These are phyloP conservation scores for Hyposoter didymator DNA, from an alignment of 2,888 invertebrate genomes.

Conservation along the genomic window DNA sequence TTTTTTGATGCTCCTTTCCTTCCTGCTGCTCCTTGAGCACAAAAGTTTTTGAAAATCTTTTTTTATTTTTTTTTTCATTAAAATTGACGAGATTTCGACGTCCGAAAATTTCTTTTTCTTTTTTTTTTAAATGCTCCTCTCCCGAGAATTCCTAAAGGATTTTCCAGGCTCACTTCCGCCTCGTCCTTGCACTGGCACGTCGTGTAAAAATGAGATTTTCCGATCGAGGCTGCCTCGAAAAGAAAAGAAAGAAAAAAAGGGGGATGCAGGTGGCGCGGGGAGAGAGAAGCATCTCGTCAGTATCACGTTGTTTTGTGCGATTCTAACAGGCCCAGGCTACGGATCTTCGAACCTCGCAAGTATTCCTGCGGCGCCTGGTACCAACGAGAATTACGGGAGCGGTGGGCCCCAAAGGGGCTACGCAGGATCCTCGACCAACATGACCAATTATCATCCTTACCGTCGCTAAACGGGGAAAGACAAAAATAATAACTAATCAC, in stretches of 20 bases:
- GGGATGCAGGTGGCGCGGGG: slow-evolving; percentile 31
- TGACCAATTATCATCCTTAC: slow-evolving; percentile 82
- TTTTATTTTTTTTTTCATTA: background rate
- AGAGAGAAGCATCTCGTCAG: slow-evolving; percentile 68
- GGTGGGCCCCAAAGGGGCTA: slow-evolving; percentile 80
- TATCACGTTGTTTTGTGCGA: slow-evolving; percentile 80
- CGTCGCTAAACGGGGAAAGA: slow-evolving; percentile 75
- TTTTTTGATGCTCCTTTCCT: slow-evolving; percentile 22
- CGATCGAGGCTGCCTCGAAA: slow-evolving; percentile 26
- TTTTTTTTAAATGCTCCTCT: background rate
- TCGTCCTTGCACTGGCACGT: slow-evolving; percentile 41
- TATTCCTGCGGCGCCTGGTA: slow-evolving; percentile 79
- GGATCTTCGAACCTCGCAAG: slow-evolving; percentile 76
- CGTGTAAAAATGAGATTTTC: slow-evolving; percentile 27
- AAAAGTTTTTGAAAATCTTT: background rate
- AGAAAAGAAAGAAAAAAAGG: slow-evolving; percentile 15
- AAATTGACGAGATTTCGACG: background rate
- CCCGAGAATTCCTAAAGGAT: slow-evolving; percentile 1
- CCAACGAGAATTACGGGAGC: slow-evolving; percentile 75
- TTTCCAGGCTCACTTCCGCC: slow-evolving; percentile 15
- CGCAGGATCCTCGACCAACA: slow-evolving; percentile 75
- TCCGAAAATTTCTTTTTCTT: background rate
- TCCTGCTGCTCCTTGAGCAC: background rate
- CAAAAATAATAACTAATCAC: slow-evolving; percentile 27
- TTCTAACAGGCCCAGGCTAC: slow-evolving; percentile 80